A percentile compares a stretch with the other conserved stretches of the same genome.
phyloP scores from a whole-genome alignment of 2,888 invertebrate species.

The Sphinx pinastri region DNA sequence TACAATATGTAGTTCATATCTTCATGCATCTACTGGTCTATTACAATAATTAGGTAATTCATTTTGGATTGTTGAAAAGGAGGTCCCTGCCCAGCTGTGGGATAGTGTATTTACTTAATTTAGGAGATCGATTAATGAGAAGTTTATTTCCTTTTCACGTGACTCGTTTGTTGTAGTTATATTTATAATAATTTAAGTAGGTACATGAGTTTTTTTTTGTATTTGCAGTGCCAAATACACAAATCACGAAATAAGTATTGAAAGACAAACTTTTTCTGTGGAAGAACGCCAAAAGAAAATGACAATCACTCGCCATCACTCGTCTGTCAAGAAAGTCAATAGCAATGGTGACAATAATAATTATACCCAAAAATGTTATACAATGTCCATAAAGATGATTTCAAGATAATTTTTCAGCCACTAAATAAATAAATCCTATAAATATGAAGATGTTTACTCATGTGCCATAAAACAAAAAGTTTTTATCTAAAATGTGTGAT shows the following conservation, averaged over 20 bases:
- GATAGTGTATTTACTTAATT: too few species aligned
- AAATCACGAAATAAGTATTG: not conserved
- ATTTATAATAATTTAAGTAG: too few species aligned
- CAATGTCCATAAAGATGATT: not conserved
- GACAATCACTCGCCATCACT: not conserved
- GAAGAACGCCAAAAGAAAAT: not conserved
- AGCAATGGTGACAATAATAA: not conserved
- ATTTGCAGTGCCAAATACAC: constrained; percentile 54
- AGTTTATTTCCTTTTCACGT: too few species aligned
- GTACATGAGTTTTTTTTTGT: not conserved
- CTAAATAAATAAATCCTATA: too few species aligned
- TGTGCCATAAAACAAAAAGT: constrained; percentile 29
- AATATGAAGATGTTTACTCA: not conserved
- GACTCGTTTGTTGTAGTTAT: too few species aligned
- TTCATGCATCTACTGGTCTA: too few species aligned
- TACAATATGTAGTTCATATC: too few species aligned
- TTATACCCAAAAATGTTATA: not conserved
- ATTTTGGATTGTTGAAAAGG: too few species aligned
- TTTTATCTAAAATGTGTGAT: constrained; percentile 52
- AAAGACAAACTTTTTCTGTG: constrained; percentile 5
- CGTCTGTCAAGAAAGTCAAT: constrained; percentile 12
- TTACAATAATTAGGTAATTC: too few species aligned
- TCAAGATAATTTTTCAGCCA: not conserved
- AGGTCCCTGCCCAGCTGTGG: too few species aligned
- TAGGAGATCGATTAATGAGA: too few species aligned